Base-by-base conservation (phyloP, 2,888 invertebrate species). In the Catocala sponsa region DNA sequence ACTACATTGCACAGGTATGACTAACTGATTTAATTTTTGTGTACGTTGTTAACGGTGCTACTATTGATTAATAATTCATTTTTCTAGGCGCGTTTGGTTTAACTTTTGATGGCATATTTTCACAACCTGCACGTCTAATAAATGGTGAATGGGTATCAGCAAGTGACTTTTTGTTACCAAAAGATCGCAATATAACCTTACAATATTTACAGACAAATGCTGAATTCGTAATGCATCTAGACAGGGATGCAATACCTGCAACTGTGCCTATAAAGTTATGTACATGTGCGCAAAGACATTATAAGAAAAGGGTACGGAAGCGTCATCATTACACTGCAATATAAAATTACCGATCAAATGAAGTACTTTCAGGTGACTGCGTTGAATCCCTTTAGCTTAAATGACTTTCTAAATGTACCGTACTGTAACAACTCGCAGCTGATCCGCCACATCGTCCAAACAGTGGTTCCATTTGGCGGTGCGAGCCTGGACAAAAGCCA, bases 11-110 rank as follows among this genome's bases (percentile, higher is more conserved):
- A 85, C 95, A 78, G 96, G 95, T 95, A 87, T 79, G 64, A 76
- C 38, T 11, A 25, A 25, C 0, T 11, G 38, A n/a, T 46, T 12
- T 38, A 38, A 25, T 47, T 35, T 10, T 38, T 15, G 15, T 0
- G 38, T 11, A 49, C 25, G 25, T 25, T 11, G 12, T 32, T 6
- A 12, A 13, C 7, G 9, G 7, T 46, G 10, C 7, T 32, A 12
- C 4, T 42, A 9, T 15, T 5, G 10, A 9, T 6, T 32, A 10
- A 13, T 25, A 15, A n/a, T 50, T 55, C 7, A 51, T 52, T 71
- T 64, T 53, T 71, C 59, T 5, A 95, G 95, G 95, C 43, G 84
- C 94, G 10, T 95, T 95, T 84, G 95, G 94, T 54, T 90, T 96
- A 67, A 87, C 91, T 2, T 88, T 93, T 63, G 87, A 94, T 49